Conservation (phyloP, 2,888 invertebrate genomes). For the Ferrisia virgata region DNA sequence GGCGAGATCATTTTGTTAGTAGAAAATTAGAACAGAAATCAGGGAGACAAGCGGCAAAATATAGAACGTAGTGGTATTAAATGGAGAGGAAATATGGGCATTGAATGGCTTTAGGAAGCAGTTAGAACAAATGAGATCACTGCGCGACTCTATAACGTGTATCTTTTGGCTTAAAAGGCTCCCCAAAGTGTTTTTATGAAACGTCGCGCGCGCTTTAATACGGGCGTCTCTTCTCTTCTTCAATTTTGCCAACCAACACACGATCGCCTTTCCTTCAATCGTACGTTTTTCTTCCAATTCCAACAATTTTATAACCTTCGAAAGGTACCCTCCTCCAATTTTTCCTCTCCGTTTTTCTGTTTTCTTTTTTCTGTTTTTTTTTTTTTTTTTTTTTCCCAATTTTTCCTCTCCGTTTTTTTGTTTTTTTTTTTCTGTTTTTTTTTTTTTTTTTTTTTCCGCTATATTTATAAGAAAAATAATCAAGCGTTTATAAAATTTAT, state of each 20-base stretch:
- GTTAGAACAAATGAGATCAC: constrained; percentile 33
- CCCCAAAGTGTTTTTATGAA: constrained; percentile 28
- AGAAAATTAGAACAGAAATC: constrained; percentile 25
- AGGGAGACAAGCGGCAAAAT: constrained; percentile 26
- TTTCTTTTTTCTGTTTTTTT: too few relatives aligned
- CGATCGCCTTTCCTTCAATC: constrained; percentile 22
- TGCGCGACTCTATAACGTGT: constrained; percentile 21
- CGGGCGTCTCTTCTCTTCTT: background rate
- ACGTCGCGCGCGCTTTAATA: background rate
- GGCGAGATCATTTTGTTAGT: constrained; percentile 30
- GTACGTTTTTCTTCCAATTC: constrained; percentile 3
- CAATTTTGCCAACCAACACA: constrained; percentile 13
- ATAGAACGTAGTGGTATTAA: constrained; percentile 22
- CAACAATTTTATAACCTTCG: background rate
- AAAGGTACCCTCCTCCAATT: background rate
- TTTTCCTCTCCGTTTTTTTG: background rate
- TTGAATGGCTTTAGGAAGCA: constrained; percentile 35
- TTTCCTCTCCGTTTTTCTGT: background rate
- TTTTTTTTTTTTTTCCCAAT: background rate
- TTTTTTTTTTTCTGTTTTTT: too few relatives aligned
- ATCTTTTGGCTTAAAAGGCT: constrained; percentile 26
- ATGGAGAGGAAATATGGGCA: constrained; percentile 20
- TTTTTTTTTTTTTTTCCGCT: background rate
- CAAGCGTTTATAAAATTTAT: background rate
- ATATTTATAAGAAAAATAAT: background rate